Evolutionary conservation across 2,113 vertebrate species (phyloP).

Genomic region (Manacus vitellinus): DNA sequence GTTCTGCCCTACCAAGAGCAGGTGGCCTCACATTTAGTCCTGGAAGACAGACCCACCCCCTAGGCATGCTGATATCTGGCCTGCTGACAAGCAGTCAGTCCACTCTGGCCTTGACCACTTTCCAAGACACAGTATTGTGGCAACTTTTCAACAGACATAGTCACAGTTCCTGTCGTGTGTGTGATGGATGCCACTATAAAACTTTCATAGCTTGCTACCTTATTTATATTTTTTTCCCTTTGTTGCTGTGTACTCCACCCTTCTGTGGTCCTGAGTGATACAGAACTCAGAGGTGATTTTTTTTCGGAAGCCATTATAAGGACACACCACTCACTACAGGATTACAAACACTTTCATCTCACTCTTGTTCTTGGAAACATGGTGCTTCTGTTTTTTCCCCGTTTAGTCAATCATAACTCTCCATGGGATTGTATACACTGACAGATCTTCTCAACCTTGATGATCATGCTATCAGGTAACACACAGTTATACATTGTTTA

Average conservation of each 20-base stretch:
- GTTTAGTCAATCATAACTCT: not conserved
- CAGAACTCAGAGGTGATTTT: not conserved
- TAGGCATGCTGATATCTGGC: not conserved
- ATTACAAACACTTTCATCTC: conserved; percentile 1
- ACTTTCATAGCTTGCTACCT: not conserved
- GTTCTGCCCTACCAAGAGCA: not conserved
- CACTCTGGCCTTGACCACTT: not conserved
- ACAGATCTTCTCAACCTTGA: not conserved
- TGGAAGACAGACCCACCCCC: not conserved
- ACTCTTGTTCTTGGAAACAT: not conserved
- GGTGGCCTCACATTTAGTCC: not conserved
- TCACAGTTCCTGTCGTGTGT: not conserved
- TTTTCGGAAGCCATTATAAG: not conserved
- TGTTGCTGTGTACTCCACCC: not conserved
- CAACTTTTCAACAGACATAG: not conserved
- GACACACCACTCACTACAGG: not conserved
- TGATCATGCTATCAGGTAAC: not conserved
- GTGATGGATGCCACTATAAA: not conserved
- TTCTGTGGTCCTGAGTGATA: not conserved
- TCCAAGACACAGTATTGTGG: not conserved
- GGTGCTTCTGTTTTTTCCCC: not conserved
- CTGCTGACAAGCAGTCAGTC: not conserved
- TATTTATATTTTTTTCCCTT: not conserved
- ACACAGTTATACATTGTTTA: not conserved
- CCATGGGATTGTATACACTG: not conserved